These are phyloP conservation scores for Sandelia bainsii DNA, from an alignment of 2,797 vertebrate genomes.

Conservation along the genomic window DNA sequence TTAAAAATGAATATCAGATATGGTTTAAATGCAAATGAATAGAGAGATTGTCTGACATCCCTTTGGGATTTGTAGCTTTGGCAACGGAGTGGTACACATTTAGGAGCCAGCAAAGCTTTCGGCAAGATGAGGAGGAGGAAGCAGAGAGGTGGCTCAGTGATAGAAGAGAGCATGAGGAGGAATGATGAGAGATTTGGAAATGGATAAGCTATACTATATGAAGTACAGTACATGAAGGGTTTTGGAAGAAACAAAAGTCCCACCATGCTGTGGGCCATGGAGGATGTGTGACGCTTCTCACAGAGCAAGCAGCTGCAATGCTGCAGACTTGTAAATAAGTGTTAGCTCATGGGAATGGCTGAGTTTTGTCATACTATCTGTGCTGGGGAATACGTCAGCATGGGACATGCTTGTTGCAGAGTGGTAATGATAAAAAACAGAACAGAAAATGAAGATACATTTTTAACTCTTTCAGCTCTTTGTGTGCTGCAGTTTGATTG, in stretches of 20 bases:
- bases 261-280: background rate
- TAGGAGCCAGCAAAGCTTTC: conserved; percentile 52
- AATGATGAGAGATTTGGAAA: conserved; percentile 37
- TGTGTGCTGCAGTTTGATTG: no score
- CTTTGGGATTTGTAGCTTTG: conserved; percentile 40
- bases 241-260: conserved; percentile 13
- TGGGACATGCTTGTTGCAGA: background rate
- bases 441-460: background rate
- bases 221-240: conserved; percentile 6
- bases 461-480: no score
- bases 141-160: conserved; percentile 14
- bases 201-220: background rate
- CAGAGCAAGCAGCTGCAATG: conserved; percentile 9
- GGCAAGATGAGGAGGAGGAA: conserved; percentile 37
- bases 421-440: background rate
- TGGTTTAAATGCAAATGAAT: conserved; percentile 40
- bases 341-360: conserved; percentile 17
- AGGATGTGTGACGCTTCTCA: conserved; percentile 12
- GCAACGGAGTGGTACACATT: conserved; percentile 38
- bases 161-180: conserved; percentile 13
- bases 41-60: conserved; percentile 37
- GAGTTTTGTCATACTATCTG: background rate
- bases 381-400: conserved; percentile 11
- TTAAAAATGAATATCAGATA: background rate
- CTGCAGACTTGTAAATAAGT: conserved; percentile 25